Evolutionary conservation across 2,888 invertebrate species (phyloP).

Genomic region (Ditula angustiorana): DNA sequence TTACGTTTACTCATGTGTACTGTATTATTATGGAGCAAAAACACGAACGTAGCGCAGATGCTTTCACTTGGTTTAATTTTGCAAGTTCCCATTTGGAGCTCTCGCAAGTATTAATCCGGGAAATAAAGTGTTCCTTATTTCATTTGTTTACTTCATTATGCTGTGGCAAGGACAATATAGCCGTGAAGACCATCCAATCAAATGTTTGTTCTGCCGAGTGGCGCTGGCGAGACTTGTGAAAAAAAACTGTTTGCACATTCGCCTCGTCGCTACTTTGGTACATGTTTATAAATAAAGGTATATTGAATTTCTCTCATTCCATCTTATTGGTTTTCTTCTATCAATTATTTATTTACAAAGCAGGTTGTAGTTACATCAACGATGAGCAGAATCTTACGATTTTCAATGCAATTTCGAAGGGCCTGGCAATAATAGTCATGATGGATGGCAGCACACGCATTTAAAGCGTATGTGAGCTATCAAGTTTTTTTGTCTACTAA

Average conservation of each 20-base stretch:
- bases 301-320: neutral
- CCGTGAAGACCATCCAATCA: slow-evolving; percentile 22
- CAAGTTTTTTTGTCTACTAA: too few species aligned
- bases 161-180: slow-evolving; percentile 10
- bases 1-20: too few species aligned
- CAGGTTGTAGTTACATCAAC: too few species aligned
- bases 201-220: slow-evolving; percentile 25
- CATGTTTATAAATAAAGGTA: neutral
- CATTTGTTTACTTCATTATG: slow-evolving; percentile 14
- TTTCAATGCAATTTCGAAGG: too few species aligned
- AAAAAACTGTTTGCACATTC: slow-evolving; percentile 15
- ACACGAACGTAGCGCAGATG: too few species aligned
- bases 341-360: neutral
- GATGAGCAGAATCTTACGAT: too few species aligned
- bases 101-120: neutral
- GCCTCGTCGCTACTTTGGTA: neutral
- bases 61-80: neutral
- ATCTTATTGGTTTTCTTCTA: neutral
- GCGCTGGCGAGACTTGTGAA: neutral
- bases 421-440: too few species aligned
- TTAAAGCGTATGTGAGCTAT: too few species aligned
- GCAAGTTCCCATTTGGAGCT: neutral
- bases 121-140: slow-evolving; percentile 16
- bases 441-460: too few species aligned
- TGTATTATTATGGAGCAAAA: too few species aligned